Percentiles rank a stretch among this genome's conserved stretches.
These are phyloP conservation scores for Achroia grisella DNA, from an alignment of 1,140 invertebrate genomes.

Conservation along the genomic window DNA sequence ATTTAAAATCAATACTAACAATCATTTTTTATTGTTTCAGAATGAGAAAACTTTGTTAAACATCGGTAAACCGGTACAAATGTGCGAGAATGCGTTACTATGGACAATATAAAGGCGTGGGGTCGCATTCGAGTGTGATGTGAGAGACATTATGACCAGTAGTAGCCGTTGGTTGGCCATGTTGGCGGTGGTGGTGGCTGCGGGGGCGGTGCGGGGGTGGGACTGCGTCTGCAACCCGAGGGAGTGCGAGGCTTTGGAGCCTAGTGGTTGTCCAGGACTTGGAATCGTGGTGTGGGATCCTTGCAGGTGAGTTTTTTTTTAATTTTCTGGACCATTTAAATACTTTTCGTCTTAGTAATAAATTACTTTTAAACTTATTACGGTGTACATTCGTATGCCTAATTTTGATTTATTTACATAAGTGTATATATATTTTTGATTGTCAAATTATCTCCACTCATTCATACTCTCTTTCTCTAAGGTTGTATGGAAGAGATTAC, in stretches of 20 bases:
- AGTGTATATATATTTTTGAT: no score
- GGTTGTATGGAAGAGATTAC: no score
- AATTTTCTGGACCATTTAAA: no score
- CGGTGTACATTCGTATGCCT: no score
- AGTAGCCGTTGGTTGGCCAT: slow-evolving; percentile 48
- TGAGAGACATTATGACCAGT: slow-evolving; percentile 45
- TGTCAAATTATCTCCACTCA: no score
- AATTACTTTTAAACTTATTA: background rate
- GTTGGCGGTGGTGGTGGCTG: slow-evolving; percentile 52
- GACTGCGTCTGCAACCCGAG: slow-evolving; percentile 75
- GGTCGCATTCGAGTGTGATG: slow-evolving; percentile 40
- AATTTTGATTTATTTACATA: no score
- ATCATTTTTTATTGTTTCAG: slow-evolving; percentile 26
- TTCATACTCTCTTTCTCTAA: no score
- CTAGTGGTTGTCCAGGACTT: slow-evolving; percentile 75
- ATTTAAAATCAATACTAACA: background rate
- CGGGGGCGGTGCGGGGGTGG: slow-evolving; percentile 50
- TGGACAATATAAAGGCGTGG: slow-evolving; percentile 34
- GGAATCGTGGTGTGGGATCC: slow-evolving; percentile 77
- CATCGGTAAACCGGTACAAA: slow-evolving; percentile 6
- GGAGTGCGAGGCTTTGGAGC: slow-evolving; percentile 76
- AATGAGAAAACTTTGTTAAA: slow-evolving; percentile 4
- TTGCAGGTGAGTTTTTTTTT: slow-evolving; percentile 73
- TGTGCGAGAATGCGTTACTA: slow-evolving; percentile 23
- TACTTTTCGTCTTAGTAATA: no score